Evolutionary conservation across 2,113 vertebrate species (phyloP), one percentile per base, ranked within the genome.

Genomic region (Orientallactaga bullata): DNA sequence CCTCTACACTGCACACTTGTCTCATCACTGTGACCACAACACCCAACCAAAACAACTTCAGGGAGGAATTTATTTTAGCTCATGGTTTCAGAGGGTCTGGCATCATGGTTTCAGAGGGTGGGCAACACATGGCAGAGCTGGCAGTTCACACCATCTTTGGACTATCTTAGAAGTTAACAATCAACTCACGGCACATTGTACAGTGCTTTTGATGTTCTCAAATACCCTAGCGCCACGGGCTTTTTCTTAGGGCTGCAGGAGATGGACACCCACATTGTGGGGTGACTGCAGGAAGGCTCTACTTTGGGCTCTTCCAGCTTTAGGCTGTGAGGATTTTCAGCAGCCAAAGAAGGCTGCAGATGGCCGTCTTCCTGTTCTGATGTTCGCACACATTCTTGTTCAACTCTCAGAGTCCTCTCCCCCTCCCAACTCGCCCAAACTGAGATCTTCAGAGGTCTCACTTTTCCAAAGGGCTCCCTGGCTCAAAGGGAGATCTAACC

Each of bases 191-290:
- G 60, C 10, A 47, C 15, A 2, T 47, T 7, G 58, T n/a, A 68
- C 30, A 6, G 9, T 2, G 32, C 32, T 71, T 37, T 39, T 21
- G 66, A 17, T 2, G 18, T 73, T 55, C 79, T 51, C 68, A 35
- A n/a, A 63, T 51, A n/a, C 18, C 51, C 66, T 10, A 18, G 30
- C 28, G 1, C 30, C 74, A 23, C 4, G 3, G 7, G 39, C 35
- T 79, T 5, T 82, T 85, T 32, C 16, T 7, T 20, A 32, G 74
- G 60, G 61, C 42, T 55, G 11, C 0, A 5, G 39, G 85, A 58
- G 51, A 55, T 24, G 28, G 20, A 13, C 66, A 39, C 21, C 6
- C 13, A 66, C 16, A 0, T 0, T 11, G 55, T 39, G 0, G 24
- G 37, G 42, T 55, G 69, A 20, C 3, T 2, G 20, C 35, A 5